These are phyloP conservation scores for Lucilia cuprina DNA, from an alignment of 1,140 invertebrate species.

Conservation along the genomic window DNA sequence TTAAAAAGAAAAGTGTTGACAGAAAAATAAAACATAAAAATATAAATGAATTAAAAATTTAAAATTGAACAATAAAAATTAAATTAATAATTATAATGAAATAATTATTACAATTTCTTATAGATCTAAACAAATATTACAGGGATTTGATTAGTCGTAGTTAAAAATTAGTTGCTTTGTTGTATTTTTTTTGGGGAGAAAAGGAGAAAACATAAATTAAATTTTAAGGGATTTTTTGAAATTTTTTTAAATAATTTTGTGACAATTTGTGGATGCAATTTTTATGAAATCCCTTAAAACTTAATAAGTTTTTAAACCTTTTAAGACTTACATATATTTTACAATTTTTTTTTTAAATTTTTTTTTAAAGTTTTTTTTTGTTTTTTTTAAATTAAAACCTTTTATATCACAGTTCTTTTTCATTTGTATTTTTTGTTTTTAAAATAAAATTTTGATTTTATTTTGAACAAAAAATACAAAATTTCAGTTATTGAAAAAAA, in stretches of 20 bases:
- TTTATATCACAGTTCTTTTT: slow-evolving; percentile 41
- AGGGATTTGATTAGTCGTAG: slow-evolving; percentile 9
- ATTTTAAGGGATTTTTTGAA: background rate
- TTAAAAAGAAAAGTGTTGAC: background rate
- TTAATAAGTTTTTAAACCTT: background rate
- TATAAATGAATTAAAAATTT: slow-evolving; percentile 1
- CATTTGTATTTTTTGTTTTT: slow-evolving; percentile 35
- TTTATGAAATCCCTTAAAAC: background rate
- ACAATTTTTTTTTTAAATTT: slow-evolving; percentile 26
- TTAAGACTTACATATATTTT: slow-evolving; percentile 9
- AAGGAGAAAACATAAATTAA: background rate
- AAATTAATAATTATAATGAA: slow-evolving; percentile 29
- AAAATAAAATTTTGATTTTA: background rate
- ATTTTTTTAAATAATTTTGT: no score
- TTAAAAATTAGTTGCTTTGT: background rate
- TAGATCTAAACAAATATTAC: background rate
- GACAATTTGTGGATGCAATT: no score
- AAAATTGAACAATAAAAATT: background rate
- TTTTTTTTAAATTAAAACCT: slow-evolving; percentile 36
- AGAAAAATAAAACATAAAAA: slow-evolving; percentile 12
- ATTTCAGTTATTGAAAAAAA: slow-evolving; percentile 30
- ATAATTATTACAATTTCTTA: slow-evolving; percentile 30
- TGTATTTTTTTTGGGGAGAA: background rate
- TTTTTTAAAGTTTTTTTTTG: slow-evolving; percentile 21
- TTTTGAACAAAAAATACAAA: slow-evolving; percentile 25